Base-by-base conservation (phyloP, 92 coral and sea anemone genomes). In the Muricea muricata region DNA sequence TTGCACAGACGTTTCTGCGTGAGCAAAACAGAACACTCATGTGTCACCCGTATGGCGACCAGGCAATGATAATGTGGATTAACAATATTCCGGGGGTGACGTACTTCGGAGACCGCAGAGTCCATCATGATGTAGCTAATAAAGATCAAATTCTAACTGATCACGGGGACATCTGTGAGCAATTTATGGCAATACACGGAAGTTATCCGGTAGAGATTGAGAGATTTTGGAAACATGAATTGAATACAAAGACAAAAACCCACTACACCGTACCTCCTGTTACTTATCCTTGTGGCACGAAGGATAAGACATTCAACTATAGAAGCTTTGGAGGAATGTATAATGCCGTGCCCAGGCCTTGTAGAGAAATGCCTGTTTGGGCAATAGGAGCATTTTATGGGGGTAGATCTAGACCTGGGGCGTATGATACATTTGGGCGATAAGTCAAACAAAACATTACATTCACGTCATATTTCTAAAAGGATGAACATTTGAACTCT, bases 1-100 rank as follows among this genome's bases (percentile, higher is more conserved):
- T 96, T 54, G 91, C 91, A 2, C 84, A 80, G 55, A 96, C 92
- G 65, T 96, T 96, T 50, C 83, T 92, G 40, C 40, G 87, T 21
- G 90, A 84, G 31, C 91, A 85, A 66, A 69, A 75, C 56, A 55
- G 15, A n/a, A 65, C 84, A 10, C 88, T 96, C 58, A 87, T 96
- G 71, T 96, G 99, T 46, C 99, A 96, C 75, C 98, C 99, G 1
- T 96, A 79, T 52, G 99, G 99, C 1, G 99, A 96, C 65, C 99
- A 96, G 73, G 88, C 95, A 23, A 69, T 96, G 26, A 95, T 97
- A 10, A 60, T 96, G 79, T 96, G 99, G 99, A 89, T 96, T 67
- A 96, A 96, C 73, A 88, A 96, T 63, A 90, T 90, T 12, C 84
- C 90, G 26, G 90, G 94, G 68, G 88, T 87, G 48, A 93, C 94